Evolutionary conservation across 2,888 invertebrate species (phyloP).

Genomic region (Caenorhabditis sulstoni): DNA sequence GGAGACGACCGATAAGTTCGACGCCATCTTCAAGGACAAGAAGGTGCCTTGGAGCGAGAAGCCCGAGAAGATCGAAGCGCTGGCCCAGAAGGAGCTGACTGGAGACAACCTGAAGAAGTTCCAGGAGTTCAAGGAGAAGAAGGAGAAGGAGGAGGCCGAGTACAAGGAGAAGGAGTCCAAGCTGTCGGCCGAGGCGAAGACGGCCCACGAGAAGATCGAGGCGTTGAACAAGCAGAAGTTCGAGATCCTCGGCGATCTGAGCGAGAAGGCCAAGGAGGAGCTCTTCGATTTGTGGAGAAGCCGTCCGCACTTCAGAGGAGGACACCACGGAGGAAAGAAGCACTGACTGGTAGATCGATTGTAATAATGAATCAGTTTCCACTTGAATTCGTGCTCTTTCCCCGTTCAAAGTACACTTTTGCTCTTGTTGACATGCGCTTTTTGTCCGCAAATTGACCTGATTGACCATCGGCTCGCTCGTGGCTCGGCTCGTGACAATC

Average conservation of each 20-base stretch:
- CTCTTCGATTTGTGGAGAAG: slow-evolving; percentile 65
- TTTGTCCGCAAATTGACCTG: slow-evolving; percentile 34
- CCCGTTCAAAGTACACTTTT: slow-evolving; percentile 1
- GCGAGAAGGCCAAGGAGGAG: slow-evolving; percentile 64
- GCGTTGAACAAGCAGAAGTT: slow-evolving; percentile 68
- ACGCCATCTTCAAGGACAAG: slow-evolving; percentile 66
- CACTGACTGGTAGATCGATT: neutral
- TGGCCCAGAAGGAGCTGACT: slow-evolving; percentile 68
- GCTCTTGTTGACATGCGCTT: slow-evolving; percentile 14
- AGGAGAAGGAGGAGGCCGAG: slow-evolving; percentile 61
- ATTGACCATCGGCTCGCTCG: slow-evolving; percentile 19
- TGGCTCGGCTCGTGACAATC: slow-evolving; percentile 42
- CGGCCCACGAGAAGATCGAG: slow-evolving; percentile 69
- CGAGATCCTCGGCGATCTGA: slow-evolving; percentile 61
- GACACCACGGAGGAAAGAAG: slow-evolving; percentile 44
- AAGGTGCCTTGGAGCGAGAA: slow-evolving; percentile 65
- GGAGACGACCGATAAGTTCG: slow-evolving; percentile 65
- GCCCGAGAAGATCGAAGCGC: slow-evolving; percentile 66
- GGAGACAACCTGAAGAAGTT: slow-evolving; percentile 69
- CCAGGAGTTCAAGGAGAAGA: slow-evolving; percentile 68
- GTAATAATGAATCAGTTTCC: slow-evolving; percentile 8
- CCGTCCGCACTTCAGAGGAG: slow-evolving; percentile 59
- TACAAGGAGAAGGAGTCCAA: slow-evolving; percentile 70
- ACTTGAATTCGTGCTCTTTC: neutral
- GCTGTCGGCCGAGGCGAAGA: slow-evolving; percentile 66